Conservation (phyloP, 1,140 invertebrate species). For the Papilio aristodemus region DNA sequence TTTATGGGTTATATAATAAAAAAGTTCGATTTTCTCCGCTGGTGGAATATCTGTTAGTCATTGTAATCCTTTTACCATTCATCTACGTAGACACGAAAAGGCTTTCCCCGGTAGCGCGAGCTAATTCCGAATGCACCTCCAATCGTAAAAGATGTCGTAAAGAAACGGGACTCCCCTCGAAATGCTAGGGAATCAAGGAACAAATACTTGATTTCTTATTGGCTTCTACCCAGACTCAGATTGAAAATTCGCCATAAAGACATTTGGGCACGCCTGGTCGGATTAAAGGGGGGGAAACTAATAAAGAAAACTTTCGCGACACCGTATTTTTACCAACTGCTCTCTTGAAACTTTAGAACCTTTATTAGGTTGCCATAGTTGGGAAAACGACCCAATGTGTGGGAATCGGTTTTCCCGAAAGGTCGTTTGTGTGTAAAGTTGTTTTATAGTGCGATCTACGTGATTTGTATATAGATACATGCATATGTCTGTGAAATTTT, state of each 20-base stretch:
- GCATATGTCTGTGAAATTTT: too few relatives aligned
- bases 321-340: conserved; percentile 77
- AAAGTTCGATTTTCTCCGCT: conserved; percentile 49
- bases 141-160: conserved; percentile 80
- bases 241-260: conserved; percentile 80
- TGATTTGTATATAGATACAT: neutral
- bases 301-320: conserved; percentile 80
- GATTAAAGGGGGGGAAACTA: conserved; percentile 78
- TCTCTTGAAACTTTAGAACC: conserved; percentile 72
- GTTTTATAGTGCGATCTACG: neutral
- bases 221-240: conserved; percentile 76
- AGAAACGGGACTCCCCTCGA: conserved; percentile 70
- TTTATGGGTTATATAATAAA: conserved; percentile 42
- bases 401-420: conserved; percentile 16
- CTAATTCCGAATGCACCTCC: conserved; percentile 79
- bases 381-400: conserved; percentile 44
- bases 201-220: conserved; percentile 80
- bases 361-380: conserved; percentile 75
- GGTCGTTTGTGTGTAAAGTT: neutral
- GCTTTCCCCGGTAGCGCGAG: conserved; percentile 65
- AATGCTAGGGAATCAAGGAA: conserved; percentile 74
- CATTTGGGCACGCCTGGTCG: conserved; percentile 76
- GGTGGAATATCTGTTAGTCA: conserved; percentile 55
- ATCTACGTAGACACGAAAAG: conserved; percentile 75
- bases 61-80: conserved; percentile 77